Conservation (phyloP, 64 coral and sea anemone genomes). For the Montipora efflorescens region DNA sequence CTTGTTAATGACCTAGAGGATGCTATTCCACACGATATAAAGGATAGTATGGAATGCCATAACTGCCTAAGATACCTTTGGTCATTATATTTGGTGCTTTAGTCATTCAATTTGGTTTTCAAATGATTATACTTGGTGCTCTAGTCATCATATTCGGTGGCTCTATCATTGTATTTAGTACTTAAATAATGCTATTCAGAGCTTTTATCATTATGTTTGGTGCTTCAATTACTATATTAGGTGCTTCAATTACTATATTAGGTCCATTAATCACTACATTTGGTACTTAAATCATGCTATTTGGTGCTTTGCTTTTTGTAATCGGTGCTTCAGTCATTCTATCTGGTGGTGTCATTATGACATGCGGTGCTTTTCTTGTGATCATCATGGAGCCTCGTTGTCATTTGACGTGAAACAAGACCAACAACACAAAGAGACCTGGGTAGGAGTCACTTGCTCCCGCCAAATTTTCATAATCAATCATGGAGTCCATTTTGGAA, state of each 20-base stretch:
- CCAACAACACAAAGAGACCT: background rate
- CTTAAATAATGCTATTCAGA: too few relatives aligned
- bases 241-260: too few relatives aligned
- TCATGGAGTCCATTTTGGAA: conserved; percentile 42
- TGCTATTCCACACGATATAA: too few relatives aligned
- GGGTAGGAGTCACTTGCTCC: background rate
- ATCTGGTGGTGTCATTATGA: background rate
- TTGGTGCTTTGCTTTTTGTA: background rate
- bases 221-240: background rate
- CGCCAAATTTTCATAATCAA: conserved; percentile 1
- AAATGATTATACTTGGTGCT: too few relatives aligned
- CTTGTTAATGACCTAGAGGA: too few relatives aligned
- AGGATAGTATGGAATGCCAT: too few relatives aligned
- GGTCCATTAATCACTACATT: too few relatives aligned
- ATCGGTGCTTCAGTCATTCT: background rate
- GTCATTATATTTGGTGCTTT: too few relatives aligned
- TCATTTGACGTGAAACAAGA: background rate
- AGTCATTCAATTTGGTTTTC: too few relatives aligned
- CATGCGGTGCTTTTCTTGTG: conserved; percentile 1
- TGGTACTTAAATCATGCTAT: background rate
- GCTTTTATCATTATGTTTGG: background rate
- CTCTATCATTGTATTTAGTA: too few relatives aligned
- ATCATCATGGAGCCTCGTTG: conserved; percentile 18
- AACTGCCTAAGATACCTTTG: too few relatives aligned
- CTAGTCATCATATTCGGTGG: too few relatives aligned